Evolutionary conservation across 2,797 vertebrate genomes (phyloP).

Genomic region (Xiphorhynchus erythropygius): DNA sequence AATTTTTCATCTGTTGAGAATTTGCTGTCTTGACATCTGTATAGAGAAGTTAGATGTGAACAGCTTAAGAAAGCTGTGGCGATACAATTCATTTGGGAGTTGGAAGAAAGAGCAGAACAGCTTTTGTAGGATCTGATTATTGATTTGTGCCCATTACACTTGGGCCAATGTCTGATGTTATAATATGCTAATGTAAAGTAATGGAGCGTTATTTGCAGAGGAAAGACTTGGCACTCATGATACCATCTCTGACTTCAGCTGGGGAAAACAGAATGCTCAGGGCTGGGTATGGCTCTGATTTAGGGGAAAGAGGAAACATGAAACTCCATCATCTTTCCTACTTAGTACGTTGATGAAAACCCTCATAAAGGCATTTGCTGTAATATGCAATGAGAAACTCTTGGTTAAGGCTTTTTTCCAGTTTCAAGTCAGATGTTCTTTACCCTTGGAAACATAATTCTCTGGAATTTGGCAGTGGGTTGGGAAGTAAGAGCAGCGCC

Average conservation of each 20-base stretch:
- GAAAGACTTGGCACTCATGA: background rate
- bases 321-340: background rate
- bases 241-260: background rate
- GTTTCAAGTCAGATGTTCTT: slow-evolving; percentile 10
- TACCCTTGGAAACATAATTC: slow-evolving; percentile 28
- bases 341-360: background rate
- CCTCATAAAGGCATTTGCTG: background rate
- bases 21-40: background rate
- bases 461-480: slow-evolving; percentile 32
- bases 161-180: background rate
- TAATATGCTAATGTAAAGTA: background rate
- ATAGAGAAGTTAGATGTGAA: background rate
- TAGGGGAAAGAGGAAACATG: background rate
- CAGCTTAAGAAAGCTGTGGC: background rate
- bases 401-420: background rate
- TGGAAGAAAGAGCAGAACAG: background rate
- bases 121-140: background rate
- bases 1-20: background rate
- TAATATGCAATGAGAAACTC: background rate
- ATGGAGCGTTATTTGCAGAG: background rate
- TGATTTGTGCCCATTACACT: slow-evolving; percentile 4
- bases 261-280: background rate
- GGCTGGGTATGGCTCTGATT: background rate
- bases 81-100: background rate
- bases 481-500: background rate